Evolutionary conservation across 2,888 invertebrate species (phyloP).

Genomic region (Unio delphinus): DNA sequence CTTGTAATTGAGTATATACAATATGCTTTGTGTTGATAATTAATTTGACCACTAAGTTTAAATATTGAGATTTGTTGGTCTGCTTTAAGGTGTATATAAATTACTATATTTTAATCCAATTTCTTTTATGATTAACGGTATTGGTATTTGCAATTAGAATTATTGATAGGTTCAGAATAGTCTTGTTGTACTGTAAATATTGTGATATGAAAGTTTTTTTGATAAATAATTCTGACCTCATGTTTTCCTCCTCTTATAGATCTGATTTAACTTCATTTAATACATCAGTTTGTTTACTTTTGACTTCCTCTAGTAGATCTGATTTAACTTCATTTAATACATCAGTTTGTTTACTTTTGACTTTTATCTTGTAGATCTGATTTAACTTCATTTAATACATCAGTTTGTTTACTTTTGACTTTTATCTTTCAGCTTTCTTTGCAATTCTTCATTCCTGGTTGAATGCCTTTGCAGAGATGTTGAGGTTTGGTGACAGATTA

Average conservation of each 20-base stretch:
- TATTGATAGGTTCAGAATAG: no score
- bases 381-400: background rate
- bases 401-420: background rate
- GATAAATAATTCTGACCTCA: background rate
- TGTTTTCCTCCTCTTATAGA: background rate
- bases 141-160: no score
- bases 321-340: background rate
- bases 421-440: constrained; percentile 80
- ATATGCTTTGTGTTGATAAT: no score
- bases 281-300: background rate
- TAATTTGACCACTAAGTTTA: no score
- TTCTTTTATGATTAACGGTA: no score
- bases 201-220: background rate
- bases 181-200: background rate
- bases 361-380: background rate
- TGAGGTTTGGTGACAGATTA: constrained; percentile 88
- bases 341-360: background rate
- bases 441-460: constrained; percentile 91
- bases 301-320: no score
- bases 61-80: no score
- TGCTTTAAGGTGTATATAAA: no score
- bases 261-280: background rate
- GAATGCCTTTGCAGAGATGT: constrained; percentile 91
- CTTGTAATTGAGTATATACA: no score
- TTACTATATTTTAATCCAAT: no score